phyloP scores from a whole-genome alignment of 2,113 vertebrate genomes.

The Xenopus tropicalis region UCB_Xtro_10.0 CM004449.2:68588001-68588500 shows the following conservation, averaged over 20 bases:
- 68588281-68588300: neutral
- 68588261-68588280: neutral
- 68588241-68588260: neutral
- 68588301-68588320: neutral
- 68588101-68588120: no score
- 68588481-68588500: constrained; percentile 44
- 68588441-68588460: constrained; percentile 6
- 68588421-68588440: constrained; percentile 11
- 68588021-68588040: no score
- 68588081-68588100: no score
- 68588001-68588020: no score
- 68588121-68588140: no score
- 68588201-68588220: no score
- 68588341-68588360: neutral
- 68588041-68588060: no score
- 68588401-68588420: constrained; percentile 15
- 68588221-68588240: neutral
- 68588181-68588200: no score
- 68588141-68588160: no score
- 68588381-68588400: constrained; percentile 13
- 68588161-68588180: no score
- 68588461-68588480: constrained; percentile 1
- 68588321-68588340: neutral
- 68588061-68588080: no score
- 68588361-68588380: neutral